These are phyloP conservation scores for Phenganax stokvisi DNA, from an alignment of 92 coral and sea anemone species.

Conservation along the genomic window DNA sequence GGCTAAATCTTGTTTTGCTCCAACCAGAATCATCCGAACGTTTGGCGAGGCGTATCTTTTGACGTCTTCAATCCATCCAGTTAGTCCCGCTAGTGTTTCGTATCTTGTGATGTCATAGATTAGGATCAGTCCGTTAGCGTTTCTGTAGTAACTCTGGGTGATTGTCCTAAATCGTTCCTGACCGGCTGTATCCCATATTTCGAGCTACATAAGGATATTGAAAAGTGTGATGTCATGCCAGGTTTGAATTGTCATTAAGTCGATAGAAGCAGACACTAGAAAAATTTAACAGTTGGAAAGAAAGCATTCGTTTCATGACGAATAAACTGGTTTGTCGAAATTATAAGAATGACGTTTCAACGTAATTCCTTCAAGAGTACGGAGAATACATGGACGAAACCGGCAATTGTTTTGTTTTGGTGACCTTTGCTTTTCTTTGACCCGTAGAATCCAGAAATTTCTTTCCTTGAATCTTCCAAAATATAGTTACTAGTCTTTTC, in stretches of 20 bases:
- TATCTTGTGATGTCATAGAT: constrained; percentile 82
- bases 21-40: constrained; percentile 74
- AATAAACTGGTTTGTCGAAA: too few relatives aligned
- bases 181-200: constrained; percentile 98
- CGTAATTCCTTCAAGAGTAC: too few relatives aligned
- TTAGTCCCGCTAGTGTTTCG: constrained; percentile 74
- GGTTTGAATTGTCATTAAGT: background rate
- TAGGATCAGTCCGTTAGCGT: constrained; percentile 75
- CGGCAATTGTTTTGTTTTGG: too few relatives aligned
- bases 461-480: too few relatives aligned
- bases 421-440: too few relatives aligned
- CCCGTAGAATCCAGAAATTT: too few relatives aligned
- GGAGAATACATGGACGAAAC: too few relatives aligned
- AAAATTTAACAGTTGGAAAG: too few relatives aligned
- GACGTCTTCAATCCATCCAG: constrained; percentile 81
- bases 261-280: too few relatives aligned
- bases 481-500: too few relatives aligned
- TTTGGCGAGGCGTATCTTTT: constrained; percentile 76
- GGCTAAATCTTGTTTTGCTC: constrained; percentile 78
- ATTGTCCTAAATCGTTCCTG: constrained; percentile 93
- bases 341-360: too few relatives aligned
- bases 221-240: background rate
- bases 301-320: too few relatives aligned
- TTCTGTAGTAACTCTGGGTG: constrained; percentile 94
- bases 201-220: constrained; percentile 51